Conservation (phyloP, 2,888 invertebrate genomes). For the Luperina nickerlii region DNA sequence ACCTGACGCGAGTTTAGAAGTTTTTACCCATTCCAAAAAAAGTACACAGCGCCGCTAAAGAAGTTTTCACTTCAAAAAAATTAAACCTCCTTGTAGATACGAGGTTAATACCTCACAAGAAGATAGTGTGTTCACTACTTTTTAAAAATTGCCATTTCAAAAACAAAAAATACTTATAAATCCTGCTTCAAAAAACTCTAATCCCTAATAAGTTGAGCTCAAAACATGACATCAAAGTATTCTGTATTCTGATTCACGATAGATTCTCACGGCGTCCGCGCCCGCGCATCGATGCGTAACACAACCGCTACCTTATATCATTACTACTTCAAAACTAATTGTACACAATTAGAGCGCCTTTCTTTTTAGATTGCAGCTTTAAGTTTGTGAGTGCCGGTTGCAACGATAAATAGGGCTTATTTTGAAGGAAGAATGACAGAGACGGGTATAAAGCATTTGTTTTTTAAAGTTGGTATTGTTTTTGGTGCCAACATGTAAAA, state of each 20-base stretch:
- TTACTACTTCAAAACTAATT: conserved; percentile 62
- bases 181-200: conserved; percentile 20
- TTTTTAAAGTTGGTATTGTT: conserved; percentile 19
- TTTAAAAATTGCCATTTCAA: not conserved
- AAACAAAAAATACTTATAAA: not conserved
- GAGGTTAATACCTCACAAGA: not conserved
- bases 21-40: too few relatives aligned
- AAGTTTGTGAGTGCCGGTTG: conserved; percentile 44
- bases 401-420: conserved; percentile 45
- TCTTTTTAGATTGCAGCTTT: conserved; percentile 55
- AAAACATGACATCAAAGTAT: conserved; percentile 47
- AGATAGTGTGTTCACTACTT: not conserved
- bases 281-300: conserved; percentile 60
- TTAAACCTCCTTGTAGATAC: not conserved
- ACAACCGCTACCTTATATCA: conserved; percentile 62
- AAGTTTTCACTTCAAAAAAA: too few relatives aligned
- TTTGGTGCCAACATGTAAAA: not conserved
- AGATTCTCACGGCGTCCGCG: conserved; percentile 65
- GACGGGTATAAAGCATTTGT: conserved; percentile 10
- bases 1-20: too few relatives aligned
- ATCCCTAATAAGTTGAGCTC: conserved; percentile 30
- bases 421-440: conserved; percentile 36
- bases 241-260: conserved; percentile 45
- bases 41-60: too few relatives aligned
- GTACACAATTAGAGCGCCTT: conserved; percentile 59